phyloP scores from a whole-genome alignment of 2,888 invertebrate species.

The Tenodera sinensis region DNA sequence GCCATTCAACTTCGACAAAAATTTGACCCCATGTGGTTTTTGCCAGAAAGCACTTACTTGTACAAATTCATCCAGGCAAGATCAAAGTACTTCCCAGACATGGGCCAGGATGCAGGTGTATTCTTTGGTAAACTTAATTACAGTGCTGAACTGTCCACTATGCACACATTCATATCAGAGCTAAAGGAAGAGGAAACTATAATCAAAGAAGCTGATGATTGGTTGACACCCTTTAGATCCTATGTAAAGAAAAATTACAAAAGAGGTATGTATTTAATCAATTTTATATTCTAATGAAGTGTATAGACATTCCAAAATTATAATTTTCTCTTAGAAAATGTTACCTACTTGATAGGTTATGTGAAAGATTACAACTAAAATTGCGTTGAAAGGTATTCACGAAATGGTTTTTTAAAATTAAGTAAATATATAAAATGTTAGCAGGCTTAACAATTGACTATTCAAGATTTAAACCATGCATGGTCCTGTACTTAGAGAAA shows the following conservation, averaged over 20 bases:
- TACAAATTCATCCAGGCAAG: constrained; percentile 56
- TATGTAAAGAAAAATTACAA: constrained; percentile 58
- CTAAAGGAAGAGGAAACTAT: constrained; percentile 54
- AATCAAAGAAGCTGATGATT: constrained; percentile 54
- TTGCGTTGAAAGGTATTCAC: no score
- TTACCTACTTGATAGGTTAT: no score
- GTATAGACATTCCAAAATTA: no score
- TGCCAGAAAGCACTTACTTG: constrained; percentile 67
- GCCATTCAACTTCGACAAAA: constrained; percentile 66
- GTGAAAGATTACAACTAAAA: no score
- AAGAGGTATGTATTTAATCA: constrained; percentile 45
- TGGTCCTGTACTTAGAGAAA: no score
- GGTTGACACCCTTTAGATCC: constrained; percentile 62
- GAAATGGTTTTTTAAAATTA: no score
- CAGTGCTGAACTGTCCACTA: constrained; percentile 55
- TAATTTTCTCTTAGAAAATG: no score
- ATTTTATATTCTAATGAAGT: background rate
- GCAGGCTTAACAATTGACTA: no score
- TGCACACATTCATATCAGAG: constrained; percentile 53
- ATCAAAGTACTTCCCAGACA: constrained; percentile 60
- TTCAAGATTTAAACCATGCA: no score
- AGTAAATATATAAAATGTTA: no score
- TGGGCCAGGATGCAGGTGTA: constrained; percentile 59
- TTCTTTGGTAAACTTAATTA: constrained; percentile 67
- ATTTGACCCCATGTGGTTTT: constrained; percentile 77